Conservation (phyloP, 2,888 invertebrate species). For the Callyntrura sp. region DNA sequence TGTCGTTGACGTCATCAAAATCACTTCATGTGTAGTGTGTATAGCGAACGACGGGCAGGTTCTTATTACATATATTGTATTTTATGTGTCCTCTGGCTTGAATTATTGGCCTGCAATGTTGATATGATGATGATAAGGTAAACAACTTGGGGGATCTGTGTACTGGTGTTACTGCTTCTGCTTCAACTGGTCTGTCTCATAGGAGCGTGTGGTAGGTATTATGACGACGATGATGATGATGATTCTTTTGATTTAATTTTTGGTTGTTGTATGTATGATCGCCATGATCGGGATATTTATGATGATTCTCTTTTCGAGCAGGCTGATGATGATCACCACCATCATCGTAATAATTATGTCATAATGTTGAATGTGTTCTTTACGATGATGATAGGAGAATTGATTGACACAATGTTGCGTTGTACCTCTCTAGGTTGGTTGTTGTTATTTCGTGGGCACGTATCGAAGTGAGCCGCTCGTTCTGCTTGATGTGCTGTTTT, state of each 20-base stretch:
- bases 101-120: slow-evolving; percentile 6
- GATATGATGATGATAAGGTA: slow-evolving; percentile 17
- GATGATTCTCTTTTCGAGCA: slow-evolving; percentile 5
- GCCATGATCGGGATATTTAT: too few species aligned
- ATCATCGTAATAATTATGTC: slow-evolving; percentile 31
- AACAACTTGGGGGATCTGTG: slow-evolving; percentile 49
- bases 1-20: slow-evolving; percentile 39
- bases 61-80: neutral
- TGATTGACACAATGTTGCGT: slow-evolving; percentile 15
- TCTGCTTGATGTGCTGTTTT: slow-evolving; percentile 2
- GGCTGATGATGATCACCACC: neutral
- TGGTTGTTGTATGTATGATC: neutral
- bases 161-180: neutral
- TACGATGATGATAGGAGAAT: slow-evolving; percentile 31
- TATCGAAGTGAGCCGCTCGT: neutral
- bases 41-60: neutral
- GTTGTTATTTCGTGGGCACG: neutral
- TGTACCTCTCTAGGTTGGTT: neutral
- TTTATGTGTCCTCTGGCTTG: neutral
- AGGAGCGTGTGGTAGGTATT: neutral
- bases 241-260: slow-evolving; percentile 4
- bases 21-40: neutral
- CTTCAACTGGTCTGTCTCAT: neutral
- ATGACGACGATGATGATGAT: too few species aligned
- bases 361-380: slow-evolving; percentile 22